phyloP scores from a whole-genome alignment of 2,113 vertebrate species.

The Oryzias javanicus region DNA sequence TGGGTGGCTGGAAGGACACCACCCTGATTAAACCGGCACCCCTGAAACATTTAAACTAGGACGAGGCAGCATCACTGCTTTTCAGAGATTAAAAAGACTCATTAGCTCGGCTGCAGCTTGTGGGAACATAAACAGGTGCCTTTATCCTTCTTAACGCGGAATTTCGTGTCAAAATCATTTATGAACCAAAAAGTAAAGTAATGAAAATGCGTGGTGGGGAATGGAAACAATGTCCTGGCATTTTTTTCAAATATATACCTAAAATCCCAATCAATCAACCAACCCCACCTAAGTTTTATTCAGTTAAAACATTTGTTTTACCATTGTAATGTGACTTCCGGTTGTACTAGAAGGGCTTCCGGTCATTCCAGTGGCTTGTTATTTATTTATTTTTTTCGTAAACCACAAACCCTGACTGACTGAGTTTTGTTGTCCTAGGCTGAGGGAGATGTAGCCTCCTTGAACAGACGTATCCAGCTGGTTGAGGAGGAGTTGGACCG shows the following conservation, averaged over 20 bases:
- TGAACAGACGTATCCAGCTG: conserved; percentile 99
- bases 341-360: too few species aligned
- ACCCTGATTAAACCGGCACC: conserved; percentile 19
- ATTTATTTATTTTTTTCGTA: too few species aligned
- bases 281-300: too few species aligned
- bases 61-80: conserved; percentile 9
- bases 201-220: background rate
- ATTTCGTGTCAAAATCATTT: conserved; percentile 5
- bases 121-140: conserved; percentile 2
- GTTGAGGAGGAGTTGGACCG: conserved; percentile 99
- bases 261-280: background rate
- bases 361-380: too few species aligned
- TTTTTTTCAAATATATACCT: background rate
- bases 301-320: too few species aligned
- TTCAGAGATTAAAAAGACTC: background rate
- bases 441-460: conserved; percentile 93
- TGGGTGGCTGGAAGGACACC: conserved; percentile 29
- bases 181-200: background rate
- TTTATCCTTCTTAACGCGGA: background rate
- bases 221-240: background rate
- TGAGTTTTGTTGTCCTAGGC: conserved; percentile 75
- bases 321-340: too few species aligned
- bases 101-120: background rate
- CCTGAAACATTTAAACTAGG: conserved; percentile 19
- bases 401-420: too few species aligned